Base-by-base conservation (phyloP, 2,797 vertebrate genomes). In the Cottoperca gobio region DNA sequence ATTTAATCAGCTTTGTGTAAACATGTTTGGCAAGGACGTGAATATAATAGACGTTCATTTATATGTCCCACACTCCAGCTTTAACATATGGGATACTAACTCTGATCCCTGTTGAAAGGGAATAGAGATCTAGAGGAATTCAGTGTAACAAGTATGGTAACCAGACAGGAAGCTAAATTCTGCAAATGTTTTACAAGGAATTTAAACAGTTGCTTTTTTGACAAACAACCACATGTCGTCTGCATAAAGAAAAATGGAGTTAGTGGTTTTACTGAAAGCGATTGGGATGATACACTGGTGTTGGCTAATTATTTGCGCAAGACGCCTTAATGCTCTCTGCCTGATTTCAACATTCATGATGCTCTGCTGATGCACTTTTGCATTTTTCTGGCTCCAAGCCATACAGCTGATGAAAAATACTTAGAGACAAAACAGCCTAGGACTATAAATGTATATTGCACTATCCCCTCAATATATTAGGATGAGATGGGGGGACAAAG, bases 361-460 rank as follows among this genome's bases (percentile, higher is more conserved):
- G 46, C 45, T 49, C 53, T 35, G 17, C 39, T 52, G 37, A 14
- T 35, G n/a, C 21, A 6, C 49, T 39, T 8, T 45, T 11, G 14
- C 8, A 59, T 70, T 52, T 31, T 35, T 67, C 42, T 82, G 78
- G 60, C 78, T 46, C 5, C 6, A 3, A 57, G 75, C 67, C 45
- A 31, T 31, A 46, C 37, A 35, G 37, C 5, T 46, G 39, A 85
- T 61, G 37, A 68, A 72, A 83, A 45, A 73, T 39, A 43, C 57
- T 52, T 58, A 67, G 49, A 75, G 35, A 77, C 64, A 84, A 45
- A 5, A 31, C 12, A 52, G 46, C 49, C 28, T 19, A 49, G 59
- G 59, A 48, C 46, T 58, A 61, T 79, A 61, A 43, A 76, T 73
- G 33, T 64, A 82, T 53, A 57, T 50, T 35, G 65, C 42, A 19